phyloP scores from a whole-genome alignment of 2,797 vertebrate genomes.

The Pteronotus mesoamericanus region DNA sequence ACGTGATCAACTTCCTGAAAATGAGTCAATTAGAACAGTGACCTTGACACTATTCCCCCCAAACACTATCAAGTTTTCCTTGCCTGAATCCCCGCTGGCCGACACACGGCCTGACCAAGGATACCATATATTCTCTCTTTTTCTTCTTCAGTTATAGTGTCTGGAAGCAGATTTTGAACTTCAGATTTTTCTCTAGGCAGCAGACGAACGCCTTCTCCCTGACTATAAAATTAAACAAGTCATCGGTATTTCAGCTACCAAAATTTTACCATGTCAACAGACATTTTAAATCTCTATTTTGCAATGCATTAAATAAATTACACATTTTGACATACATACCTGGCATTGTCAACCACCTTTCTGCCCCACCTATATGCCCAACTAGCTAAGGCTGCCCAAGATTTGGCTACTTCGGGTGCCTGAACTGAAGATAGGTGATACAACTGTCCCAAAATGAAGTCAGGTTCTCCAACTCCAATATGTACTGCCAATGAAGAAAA shows the following conservation, averaged over 20 bases:
- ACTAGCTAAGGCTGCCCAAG: slow-evolving; percentile 98
- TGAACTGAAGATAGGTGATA: slow-evolving; percentile 96
- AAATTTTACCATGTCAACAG: background rate
- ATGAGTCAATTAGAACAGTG: background rate
- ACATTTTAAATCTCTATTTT: slow-evolving; percentile 10
- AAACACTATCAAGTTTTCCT: slow-evolving; percentile 41
- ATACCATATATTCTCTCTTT: slow-evolving; percentile 95
- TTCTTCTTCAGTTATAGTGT: slow-evolving; percentile 90
- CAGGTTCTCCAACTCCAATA: slow-evolving; percentile 97
- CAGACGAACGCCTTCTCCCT: slow-evolving; percentile 96
- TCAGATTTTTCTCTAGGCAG: slow-evolving; percentile 93
- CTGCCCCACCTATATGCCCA: slow-evolving; percentile 99
- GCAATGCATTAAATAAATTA: slow-evolving; percentile 3
- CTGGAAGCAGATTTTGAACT: slow-evolving; percentile 93
- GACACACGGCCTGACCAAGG: slow-evolving; percentile 97
- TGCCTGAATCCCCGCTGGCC: slow-evolving; percentile 97
- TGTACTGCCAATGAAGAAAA: slow-evolving; percentile 84
- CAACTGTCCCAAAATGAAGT: slow-evolving; percentile 95
- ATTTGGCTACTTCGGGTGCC: slow-evolving; percentile 97
- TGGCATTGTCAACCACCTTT: slow-evolving; percentile 98
- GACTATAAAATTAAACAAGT: slow-evolving; percentile 84
- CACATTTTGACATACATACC: slow-evolving; percentile 81
- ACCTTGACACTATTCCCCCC: background rate
- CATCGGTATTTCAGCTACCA: slow-evolving; percentile 40
- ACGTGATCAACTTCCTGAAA: background rate